Evolutionary conservation across 2,797 vertebrate genomes (phyloP), one percentile per base, ranked within the genome.

Genomic region (Nyctibius grandis): DNA sequence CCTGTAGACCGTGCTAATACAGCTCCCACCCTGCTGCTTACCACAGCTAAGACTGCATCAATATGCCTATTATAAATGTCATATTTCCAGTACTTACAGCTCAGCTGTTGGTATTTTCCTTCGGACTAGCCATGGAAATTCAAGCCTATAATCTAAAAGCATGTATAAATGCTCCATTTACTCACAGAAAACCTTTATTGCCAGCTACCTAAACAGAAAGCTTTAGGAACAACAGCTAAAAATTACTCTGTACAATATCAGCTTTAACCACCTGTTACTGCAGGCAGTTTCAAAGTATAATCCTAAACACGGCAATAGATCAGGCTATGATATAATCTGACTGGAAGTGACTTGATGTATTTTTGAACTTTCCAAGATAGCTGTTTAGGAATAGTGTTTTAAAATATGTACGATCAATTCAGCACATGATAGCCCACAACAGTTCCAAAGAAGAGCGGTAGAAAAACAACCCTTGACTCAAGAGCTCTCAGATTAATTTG

Each of bases 41-140:
- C 89, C 76, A 84, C 82, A 85, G 60, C 72, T 75, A 56, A 53
- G 81, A 59, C 74, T 95, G 75, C 60, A 83, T 91, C 93, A 88
- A 89, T 86, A 70, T 92, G 51, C 65, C 89, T 88, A 73, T 88
- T 95, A 93, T 92, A 92, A 94, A 84, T 80, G 81, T 89, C 82
- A 65, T 94, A 89, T 97, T 96, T 96, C 85, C 88, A 96, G 90
- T 57, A 78, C 95, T 91, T 94, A 92, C 75, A 89, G 65, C 82
- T 97, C 56, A 53, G 76, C 91, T 89, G 89, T 82, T 96, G 87
- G 90, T 56, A 78, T 94, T 97, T 97, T 91, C 72, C 91, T 95
- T 94, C 77, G 74, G 85, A 93, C 76, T 79, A 82, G 74, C 80
- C 88, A 81, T 67, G 88, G 89, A 93, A 96, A 97, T 94, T 91